phyloP scores from a whole-genome alignment of 2,113 vertebrate species.

The Pterophyllum scalare region DNA sequence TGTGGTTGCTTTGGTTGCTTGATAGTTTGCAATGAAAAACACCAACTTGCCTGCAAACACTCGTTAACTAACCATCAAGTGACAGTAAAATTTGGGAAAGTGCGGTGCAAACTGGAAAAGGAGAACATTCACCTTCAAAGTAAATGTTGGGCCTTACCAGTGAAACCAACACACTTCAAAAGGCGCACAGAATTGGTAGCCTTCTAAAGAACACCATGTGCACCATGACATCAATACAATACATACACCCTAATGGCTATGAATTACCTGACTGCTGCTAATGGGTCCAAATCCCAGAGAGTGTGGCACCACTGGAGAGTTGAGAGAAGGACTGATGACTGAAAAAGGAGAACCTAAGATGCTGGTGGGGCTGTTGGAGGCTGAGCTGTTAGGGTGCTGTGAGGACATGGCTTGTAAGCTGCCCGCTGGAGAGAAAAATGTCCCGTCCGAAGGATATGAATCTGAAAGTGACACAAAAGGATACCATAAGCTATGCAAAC shows the following conservation, averaged over 20 bases:
- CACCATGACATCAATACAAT: neutral
- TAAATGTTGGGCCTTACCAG: too few relatives aligned
- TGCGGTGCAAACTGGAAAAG: too few relatives aligned
- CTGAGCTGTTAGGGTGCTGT: slow-evolving; percentile 83
- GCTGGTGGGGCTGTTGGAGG: slow-evolving; percentile 84
- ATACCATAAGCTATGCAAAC: neutral
- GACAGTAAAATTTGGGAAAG: too few relatives aligned
- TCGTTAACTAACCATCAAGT: too few relatives aligned
- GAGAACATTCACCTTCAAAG: too few relatives aligned
- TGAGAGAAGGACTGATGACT: slow-evolving; percentile 89
- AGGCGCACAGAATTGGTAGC: too few relatives aligned
- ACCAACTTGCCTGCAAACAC: too few relatives aligned
- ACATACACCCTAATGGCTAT: neutral
- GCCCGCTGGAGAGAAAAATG: slow-evolving; percentile 55
- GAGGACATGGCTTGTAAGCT: slow-evolving; percentile 79
- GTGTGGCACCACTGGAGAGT: slow-evolving; percentile 86
- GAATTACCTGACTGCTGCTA: slow-evolving; percentile 86
- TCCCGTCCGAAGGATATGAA: slow-evolving; percentile 57
- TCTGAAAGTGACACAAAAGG: slow-evolving; percentile 50
- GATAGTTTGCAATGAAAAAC: too few relatives aligned
- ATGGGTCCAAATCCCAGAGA: slow-evolving; percentile 89
- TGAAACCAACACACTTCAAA: too few relatives aligned
- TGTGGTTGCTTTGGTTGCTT: too few relatives aligned
- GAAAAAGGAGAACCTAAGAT: slow-evolving; percentile 88
- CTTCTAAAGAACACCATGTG: neutral